Conservation (phyloP, 2,797 vertebrate species). For the Clarias pachynema region DNA sequence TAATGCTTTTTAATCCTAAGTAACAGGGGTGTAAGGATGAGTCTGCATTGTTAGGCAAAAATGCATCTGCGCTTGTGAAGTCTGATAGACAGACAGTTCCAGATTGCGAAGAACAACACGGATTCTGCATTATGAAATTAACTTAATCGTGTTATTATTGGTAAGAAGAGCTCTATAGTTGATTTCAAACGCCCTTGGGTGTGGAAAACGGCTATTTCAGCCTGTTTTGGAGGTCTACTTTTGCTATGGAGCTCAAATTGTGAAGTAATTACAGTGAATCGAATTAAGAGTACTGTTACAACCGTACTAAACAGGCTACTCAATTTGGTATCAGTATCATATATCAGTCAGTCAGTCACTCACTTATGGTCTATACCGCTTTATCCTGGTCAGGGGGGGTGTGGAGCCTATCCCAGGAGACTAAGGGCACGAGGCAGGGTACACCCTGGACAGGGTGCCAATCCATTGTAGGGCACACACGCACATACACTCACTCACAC, state of each 20-base stretch:
- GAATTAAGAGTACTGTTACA: background rate
- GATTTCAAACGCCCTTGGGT: too few species aligned
- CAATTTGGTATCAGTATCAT: background rate
- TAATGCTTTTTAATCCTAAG: background rate
- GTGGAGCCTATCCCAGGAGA: too few species aligned
- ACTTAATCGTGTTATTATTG: background rate
- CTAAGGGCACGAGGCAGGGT: too few species aligned
- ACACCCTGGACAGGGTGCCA: too few species aligned
- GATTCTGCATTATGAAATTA: background rate
- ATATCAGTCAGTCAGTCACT: too few species aligned
- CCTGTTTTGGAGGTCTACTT: background rate
- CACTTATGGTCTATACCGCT: too few species aligned
- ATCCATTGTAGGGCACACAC: too few species aligned
- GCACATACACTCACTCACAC: too few species aligned
- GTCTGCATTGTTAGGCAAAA: background rate
- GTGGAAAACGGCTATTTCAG: background rate
- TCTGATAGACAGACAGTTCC: background rate
- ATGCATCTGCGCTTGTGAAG: background rate
- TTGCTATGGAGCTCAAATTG: background rate
- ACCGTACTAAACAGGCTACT: background rate
- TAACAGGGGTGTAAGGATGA: background rate
- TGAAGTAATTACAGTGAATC: background rate
- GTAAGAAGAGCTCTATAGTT: background rate
- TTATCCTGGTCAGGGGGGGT: too few species aligned
- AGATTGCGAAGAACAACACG: background rate